Evolutionary conservation across 2,113 vertebrate species (phyloP).

Genomic region (Suricata suricatta): DNA sequence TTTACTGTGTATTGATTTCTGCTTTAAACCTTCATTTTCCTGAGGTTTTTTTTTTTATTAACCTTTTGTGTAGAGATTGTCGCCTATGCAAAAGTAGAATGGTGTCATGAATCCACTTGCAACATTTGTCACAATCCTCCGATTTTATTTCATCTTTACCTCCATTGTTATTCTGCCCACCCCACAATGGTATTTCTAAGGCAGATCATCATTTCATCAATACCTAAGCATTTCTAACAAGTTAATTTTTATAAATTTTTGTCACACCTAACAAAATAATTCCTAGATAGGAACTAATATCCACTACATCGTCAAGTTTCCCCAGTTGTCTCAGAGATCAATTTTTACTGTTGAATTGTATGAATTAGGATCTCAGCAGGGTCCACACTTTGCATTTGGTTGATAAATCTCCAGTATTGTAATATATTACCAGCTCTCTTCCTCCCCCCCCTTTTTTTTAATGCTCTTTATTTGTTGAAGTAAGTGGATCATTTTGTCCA

Average conservation of each 20-base stretch:
- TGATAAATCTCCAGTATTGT: background rate
- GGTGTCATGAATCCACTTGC: background rate
- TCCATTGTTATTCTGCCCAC: background rate
- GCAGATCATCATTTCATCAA: background rate
- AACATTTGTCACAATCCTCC: background rate
- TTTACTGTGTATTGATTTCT: background rate
- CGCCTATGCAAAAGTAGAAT: background rate
- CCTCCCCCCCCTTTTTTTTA: background rate
- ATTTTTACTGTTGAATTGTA: background rate
- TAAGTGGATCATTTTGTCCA: background rate
- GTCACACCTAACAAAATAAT: background rate
- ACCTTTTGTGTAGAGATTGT: background rate
- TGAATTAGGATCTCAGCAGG: background rate
- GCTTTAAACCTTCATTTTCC: constrained; percentile 19
- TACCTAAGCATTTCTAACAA: background rate
- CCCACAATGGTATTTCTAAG: background rate
- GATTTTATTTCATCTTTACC: background rate
- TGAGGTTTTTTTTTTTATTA: background rate
- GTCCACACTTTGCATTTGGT: background rate
- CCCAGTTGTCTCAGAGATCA: background rate
- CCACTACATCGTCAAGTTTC: background rate
- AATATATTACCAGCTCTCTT: background rate
- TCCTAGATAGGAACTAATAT: background rate
- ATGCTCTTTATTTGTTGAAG: background rate
- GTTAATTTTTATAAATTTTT: background rate